Evolutionary conservation across 53 echinoderm and acorn worm species (phyloP), one percentile per base, ranked within the genome.

Genomic region (Patiria pectinifera): DNA sequence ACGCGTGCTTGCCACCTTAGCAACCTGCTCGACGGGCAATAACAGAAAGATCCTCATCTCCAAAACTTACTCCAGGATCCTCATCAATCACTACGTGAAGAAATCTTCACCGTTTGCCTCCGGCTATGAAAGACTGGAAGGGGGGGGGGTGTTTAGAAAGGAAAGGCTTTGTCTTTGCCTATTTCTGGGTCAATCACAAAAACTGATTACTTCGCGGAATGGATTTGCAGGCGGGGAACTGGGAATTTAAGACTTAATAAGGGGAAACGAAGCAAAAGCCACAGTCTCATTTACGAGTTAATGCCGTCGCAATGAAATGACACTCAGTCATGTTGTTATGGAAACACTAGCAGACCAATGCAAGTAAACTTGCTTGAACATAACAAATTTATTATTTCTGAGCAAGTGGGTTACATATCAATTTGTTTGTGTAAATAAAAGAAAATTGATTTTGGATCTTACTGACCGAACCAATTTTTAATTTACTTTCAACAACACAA

Each of bases 171-270:
- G 85, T 85, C 44, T 85, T 63, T 63, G 24, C 7, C 18, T 44
- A 45, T 23, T 63, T 85, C 85, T 85, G 47, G 85, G 85, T 85
- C 62, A 85, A 85, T 45, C 66, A 85, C 23, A 85, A 69, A 60
- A 85, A 61, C 85, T 70, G 85, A 85, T 63, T 85, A 63, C 19
- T 44, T 69, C 7, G 47, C 16, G 5, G 22, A 24, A 24, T 74
- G 24, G 74, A 74, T 23, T 74, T 74, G 74, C 24, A n/a, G 15
- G 24, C 74, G 18, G 22, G 19, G 6, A 22, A 8, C 74, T 74
- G 8, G 4, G 23, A 74, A 10, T 24, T 0, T 18, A 4, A 24
- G 24, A 5, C 24, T 9, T 5, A 13, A 70, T 70, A 18, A 70
- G 16, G 21, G 74, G 24, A 24, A 74, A 22, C 2, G 21, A 74